Percentiles rank a stretch among this genome's conserved stretches.
Evolutionary conservation across 2,888 invertebrate genomes (phyloP).

Genomic region (Luperina testacea): DNA sequence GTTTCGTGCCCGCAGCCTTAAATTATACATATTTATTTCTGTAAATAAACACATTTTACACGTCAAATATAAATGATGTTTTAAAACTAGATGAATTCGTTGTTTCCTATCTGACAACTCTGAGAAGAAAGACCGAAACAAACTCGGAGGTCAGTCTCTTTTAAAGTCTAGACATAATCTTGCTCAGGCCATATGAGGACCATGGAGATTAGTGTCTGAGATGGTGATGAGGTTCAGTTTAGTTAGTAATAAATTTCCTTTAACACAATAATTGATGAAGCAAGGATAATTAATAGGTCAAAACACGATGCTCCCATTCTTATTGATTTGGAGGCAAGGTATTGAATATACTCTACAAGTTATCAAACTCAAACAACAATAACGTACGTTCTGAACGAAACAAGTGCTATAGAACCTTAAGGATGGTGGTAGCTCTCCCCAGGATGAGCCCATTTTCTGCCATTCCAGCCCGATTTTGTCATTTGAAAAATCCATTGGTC

Average conservation of each 20-base stretch:
- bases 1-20: not conserved
- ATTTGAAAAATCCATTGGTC: not conserved
- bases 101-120: not conserved
- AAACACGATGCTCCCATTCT: not conserved
- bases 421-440: not conserved
- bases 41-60: not conserved
- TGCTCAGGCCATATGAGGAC: too few relatives aligned
- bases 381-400: not conserved
- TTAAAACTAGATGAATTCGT: not conserved
- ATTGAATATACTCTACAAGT: too few relatives aligned
- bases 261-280: not conserved
- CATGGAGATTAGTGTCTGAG: not conserved
- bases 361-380: not conserved
- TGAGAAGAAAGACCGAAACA: not conserved
- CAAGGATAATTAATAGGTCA: not conserved
- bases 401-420: not conserved
- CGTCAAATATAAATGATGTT: not conserved
- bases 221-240: not conserved
- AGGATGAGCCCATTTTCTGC: not conserved
- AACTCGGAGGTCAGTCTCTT: not conserved
- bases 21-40: not conserved
- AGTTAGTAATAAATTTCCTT: not conserved
- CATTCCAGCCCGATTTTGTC: not conserved
- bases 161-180: not conserved
- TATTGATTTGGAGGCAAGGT: constrained; percentile 5